Evolutionary conservation across 1,140 invertebrate species (phyloP).

Genomic region (Trissolcus basalis): DNA sequence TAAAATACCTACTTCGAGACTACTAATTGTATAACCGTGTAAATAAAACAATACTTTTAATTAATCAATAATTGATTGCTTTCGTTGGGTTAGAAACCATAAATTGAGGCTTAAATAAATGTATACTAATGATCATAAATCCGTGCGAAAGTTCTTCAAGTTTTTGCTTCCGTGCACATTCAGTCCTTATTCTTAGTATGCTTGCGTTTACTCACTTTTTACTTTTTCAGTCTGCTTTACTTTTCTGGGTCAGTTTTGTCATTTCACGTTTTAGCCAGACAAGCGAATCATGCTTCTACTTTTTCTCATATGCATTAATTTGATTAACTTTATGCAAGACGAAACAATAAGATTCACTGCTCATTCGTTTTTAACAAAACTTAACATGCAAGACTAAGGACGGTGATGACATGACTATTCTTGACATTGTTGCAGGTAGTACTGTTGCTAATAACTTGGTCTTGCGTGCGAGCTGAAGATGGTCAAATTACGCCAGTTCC

Average conservation of each 20-base stretch:
- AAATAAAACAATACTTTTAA: too few relatives aligned
- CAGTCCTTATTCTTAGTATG: slow-evolving; percentile 68
- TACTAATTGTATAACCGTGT: too few relatives aligned
- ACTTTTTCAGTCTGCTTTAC: slow-evolving; percentile 71
- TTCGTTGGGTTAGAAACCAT: background rate
- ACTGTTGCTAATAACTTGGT: slow-evolving; percentile 67
- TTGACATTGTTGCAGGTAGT: slow-evolving; percentile 64
- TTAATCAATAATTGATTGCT: background rate
- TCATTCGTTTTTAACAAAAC: slow-evolving; percentile 31
- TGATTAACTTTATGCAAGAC: slow-evolving; percentile 50
- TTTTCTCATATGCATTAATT: slow-evolving; percentile 23
- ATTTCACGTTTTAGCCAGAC: slow-evolving; percentile 60
- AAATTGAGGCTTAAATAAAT: too few relatives aligned
- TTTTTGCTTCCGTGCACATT: slow-evolving; percentile 74
- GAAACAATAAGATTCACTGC: slow-evolving; percentile 42
- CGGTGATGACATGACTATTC: slow-evolving; percentile 12
- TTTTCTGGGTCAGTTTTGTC: slow-evolving; percentile 70
- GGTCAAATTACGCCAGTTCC: slow-evolving; percentile 51
- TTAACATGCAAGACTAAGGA: too few relatives aligned
- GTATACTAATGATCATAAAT: slow-evolving; percentile 49
- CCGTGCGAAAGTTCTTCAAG: slow-evolving; percentile 71
- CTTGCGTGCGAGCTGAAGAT: slow-evolving; percentile 51
- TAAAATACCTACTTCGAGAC: too few relatives aligned
- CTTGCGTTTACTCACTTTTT: slow-evolving; percentile 66
- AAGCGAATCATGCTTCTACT: slow-evolving; percentile 47